These are phyloP conservation scores for Triplophysa tibetana DNA, from an alignment of 2,113 vertebrate genomes.

Conservation along the genomic window DNA sequence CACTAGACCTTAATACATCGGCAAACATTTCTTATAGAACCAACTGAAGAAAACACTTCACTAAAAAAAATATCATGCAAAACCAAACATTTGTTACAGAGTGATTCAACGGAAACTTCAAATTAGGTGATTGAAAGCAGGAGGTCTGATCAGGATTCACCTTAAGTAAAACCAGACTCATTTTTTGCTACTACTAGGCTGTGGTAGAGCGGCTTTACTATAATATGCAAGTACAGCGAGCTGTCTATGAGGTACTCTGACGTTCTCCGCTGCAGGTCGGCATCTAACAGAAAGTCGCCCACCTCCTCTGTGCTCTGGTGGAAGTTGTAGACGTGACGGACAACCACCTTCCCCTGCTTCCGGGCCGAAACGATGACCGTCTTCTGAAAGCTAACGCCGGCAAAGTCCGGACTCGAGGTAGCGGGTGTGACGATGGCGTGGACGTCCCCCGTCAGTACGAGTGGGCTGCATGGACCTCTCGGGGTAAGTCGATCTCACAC, in stretches of 20 bases:
- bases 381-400: slow-evolving; percentile 94
- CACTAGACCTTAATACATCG: no score
- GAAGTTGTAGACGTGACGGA: slow-evolving; percentile 92
- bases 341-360: slow-evolving; percentile 87
- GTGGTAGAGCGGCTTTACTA: slow-evolving; percentile 94
- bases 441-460: slow-evolving; percentile 81
- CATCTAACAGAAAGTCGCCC: slow-evolving; percentile 85
- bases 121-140: background rate
- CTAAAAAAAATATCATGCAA: background rate
- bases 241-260: slow-evolving; percentile 97
- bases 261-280: slow-evolving; percentile 87
- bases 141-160: background rate
- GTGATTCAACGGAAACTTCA: background rate
- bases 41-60: background rate
- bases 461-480: slow-evolving; percentile 81
- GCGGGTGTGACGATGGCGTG: slow-evolving; percentile 87
- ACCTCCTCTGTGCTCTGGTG: slow-evolving; percentile 96
- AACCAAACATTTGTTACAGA: background rate
- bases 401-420: slow-evolving; percentile 86
- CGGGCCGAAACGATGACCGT: slow-evolving; percentile 86
- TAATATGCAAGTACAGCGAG: slow-evolving; percentile 91
- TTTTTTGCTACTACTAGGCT: slow-evolving; percentile 87
- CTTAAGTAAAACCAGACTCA: slow-evolving; percentile 60
- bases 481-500: slow-evolving; percentile 84
- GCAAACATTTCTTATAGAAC: no score